Evolutionary conservation across 2,113 vertebrate species (phyloP).

Genomic region (Xiphophorus maculatus): DNA sequence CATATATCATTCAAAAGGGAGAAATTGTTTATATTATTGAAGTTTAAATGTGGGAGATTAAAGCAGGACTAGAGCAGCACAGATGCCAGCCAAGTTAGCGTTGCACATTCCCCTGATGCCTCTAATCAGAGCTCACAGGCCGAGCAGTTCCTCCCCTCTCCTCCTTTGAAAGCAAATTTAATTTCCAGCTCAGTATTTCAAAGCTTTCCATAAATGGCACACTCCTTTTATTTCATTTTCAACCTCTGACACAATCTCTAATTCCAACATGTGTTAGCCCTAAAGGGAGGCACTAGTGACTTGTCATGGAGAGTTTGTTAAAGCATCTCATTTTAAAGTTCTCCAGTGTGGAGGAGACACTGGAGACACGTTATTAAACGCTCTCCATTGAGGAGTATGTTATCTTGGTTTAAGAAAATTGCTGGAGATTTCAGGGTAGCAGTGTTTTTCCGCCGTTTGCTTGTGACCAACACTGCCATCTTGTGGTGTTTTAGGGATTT

Average conservation of each 20-base stretch:
- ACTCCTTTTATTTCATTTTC: slow-evolving; percentile 64
- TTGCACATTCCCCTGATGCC: slow-evolving; percentile 26
- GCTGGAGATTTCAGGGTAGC: slow-evolving; percentile 41
- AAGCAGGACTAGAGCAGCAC: neutral
- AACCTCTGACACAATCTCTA: slow-evolving; percentile 71
- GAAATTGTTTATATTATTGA: slow-evolving; percentile 14
- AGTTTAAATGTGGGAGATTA: neutral
- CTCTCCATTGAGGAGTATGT: slow-evolving; percentile 40
- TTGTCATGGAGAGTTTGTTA: slow-evolving; percentile 66
- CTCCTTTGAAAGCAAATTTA: slow-evolving; percentile 69
- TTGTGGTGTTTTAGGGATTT: slow-evolving; percentile 40
- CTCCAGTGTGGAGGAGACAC: slow-evolving; percentile 30
- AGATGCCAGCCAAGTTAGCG: slow-evolving; percentile 32
- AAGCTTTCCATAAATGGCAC: slow-evolving; percentile 71
- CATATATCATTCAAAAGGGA: neutral
- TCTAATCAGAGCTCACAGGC: slow-evolving; percentile 58
- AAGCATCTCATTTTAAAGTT: slow-evolving; percentile 63
- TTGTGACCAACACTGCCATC: slow-evolving; percentile 43
- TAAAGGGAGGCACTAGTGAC: slow-evolving; percentile 45
- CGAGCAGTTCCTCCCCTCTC: slow-evolving; percentile 54
- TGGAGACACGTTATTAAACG: slow-evolving; percentile 50
- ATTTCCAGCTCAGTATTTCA: slow-evolving; percentile 76
- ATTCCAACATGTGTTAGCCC: slow-evolving; percentile 67
- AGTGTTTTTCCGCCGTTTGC: neutral
- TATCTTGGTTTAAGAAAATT: slow-evolving; percentile 60